A percentile compares a stretch with the other conserved stretches of the same genome.
phyloP scores from a whole-genome alignment of 2,888 invertebrate genomes.

The Hecatera dysodea region DNA sequence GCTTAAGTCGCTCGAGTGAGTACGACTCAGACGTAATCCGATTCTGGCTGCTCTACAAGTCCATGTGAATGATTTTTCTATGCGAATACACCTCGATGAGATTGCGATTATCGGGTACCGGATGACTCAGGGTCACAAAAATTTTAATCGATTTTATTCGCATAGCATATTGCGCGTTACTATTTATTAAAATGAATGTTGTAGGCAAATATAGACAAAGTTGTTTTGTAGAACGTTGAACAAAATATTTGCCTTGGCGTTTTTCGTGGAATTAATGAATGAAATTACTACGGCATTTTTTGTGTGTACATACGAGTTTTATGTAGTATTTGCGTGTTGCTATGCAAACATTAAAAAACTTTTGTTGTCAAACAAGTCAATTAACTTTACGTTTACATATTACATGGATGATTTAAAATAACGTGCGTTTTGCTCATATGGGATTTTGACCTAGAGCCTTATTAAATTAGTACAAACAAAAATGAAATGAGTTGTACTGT shows the following conservation, averaged over 20 bases:
- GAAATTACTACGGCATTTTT: slow-evolving; percentile 50
- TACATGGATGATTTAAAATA: slow-evolving; percentile 35
- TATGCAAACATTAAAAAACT: slow-evolving; percentile 40
- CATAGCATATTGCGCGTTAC: slow-evolving; percentile 34
- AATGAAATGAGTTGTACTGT: not conserved
- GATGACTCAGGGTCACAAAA: slow-evolving; percentile 26
- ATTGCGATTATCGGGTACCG: slow-evolving; percentile 25
- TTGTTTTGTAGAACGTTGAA: slow-evolving; percentile 13
- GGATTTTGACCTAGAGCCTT: not conserved
- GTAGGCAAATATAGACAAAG: slow-evolving; percentile 45
- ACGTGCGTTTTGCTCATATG: slow-evolving; percentile 12
- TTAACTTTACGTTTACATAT: slow-evolving; percentile 4
- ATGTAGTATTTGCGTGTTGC: slow-evolving; percentile 48
- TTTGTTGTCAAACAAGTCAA: slow-evolving; percentile 41
- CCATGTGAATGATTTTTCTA: slow-evolving; percentile 48
- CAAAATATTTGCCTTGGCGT: slow-evolving; percentile 44
- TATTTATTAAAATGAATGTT: slow-evolving; percentile 41
- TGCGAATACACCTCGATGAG: slow-evolving; percentile 31
- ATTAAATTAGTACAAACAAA: not conserved
- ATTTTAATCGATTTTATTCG: slow-evolving; percentile 36
- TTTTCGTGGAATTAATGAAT: slow-evolving; percentile 49
- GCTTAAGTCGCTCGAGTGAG: slow-evolving; percentile 58
- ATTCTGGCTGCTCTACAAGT: slow-evolving; percentile 52
- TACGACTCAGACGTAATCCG: slow-evolving; percentile 57
- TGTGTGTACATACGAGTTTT: slow-evolving; percentile 28